phyloP scores from a whole-genome alignment of 2,888 invertebrate genomes.

The Cephus nigrinus region DNA sequence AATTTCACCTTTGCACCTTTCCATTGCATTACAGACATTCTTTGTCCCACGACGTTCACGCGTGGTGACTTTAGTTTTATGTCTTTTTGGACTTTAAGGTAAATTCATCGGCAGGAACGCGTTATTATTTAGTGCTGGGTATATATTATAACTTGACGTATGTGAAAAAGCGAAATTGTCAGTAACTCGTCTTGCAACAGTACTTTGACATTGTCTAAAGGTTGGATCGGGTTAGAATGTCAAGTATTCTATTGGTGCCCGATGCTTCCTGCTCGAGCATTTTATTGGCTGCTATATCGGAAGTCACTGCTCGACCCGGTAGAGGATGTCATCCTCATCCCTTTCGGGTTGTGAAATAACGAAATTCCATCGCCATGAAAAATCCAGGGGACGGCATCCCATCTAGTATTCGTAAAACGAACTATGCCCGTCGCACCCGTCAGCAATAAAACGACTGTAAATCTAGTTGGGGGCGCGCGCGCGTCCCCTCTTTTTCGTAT shows the following conservation, averaged over 20 bases:
- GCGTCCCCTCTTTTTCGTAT: background rate
- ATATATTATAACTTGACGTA: background rate
- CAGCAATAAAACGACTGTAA: constrained; percentile 44
- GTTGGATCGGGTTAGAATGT: background rate
- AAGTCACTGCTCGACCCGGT: constrained; percentile 2
- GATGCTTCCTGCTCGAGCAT: background rate
- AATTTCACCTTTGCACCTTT: background rate
- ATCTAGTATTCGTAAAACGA: constrained; percentile 34
- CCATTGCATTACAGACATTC: background rate
- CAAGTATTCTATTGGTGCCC: background rate
- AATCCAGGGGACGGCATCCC: constrained; percentile 29
- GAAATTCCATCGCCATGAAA: constrained; percentile 44
- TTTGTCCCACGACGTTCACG: background rate
- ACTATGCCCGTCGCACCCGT: constrained; percentile 29
- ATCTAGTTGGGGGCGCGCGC: constrained; percentile 26
- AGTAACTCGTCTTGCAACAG: too few species aligned
- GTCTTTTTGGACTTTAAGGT: background rate
- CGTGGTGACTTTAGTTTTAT: background rate
- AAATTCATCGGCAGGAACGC: background rate
- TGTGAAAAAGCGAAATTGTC: background rate
- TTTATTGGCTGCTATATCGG: background rate
- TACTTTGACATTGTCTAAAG: background rate
- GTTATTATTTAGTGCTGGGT: background rate
- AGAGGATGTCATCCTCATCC: constrained; percentile 19
- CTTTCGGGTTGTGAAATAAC: constrained; percentile 32